Percentiles rank a stretch among this genome's conserved stretches.
Conservation (phyloP, 2,888 invertebrate species). For the Auanema freiburgensis region DNA sequence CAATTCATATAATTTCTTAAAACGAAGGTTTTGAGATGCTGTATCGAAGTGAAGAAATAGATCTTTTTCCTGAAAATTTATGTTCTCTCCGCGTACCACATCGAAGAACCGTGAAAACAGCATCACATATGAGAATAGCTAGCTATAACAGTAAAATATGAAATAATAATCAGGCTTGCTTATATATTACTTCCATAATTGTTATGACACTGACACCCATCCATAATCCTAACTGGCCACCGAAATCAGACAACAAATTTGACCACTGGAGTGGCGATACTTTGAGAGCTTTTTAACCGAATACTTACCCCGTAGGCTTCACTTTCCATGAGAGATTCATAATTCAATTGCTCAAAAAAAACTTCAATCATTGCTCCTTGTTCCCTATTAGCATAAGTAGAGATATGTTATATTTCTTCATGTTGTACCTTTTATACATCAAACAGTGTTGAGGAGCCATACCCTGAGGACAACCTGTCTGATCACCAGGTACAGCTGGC, state of each 20-base stretch:
- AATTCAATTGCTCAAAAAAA: conserved; percentile 62
- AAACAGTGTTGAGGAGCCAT: conserved; percentile 51
- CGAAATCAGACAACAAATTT: conserved; percentile 61
- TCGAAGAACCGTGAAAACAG: no score
- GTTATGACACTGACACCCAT: conserved; percentile 60
- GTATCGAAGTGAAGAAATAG: no score
- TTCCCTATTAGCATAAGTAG: conserved; percentile 34
- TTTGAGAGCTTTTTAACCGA: not conserved
- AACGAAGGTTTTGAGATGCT: no score
- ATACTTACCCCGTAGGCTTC: conserved; percentile 57
- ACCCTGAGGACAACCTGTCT: conserved; percentile 50
- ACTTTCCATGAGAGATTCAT: conserved; percentile 59
- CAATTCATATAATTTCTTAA: no score
- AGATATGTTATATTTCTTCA: not conserved
- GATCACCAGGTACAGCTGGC: conserved; percentile 46
- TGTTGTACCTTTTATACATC: conserved; percentile 44
- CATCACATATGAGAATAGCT: no score
- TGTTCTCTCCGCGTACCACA: no score
- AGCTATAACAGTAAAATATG: no score
- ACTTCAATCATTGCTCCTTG: conserved; percentile 63
- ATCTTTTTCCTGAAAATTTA: no score
- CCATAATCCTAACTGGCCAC: conserved; percentile 60
- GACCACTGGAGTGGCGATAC: conserved; percentile 41
- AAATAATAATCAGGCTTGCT: no score
- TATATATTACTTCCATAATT: conserved; percentile 15